A percentile compares a stretch with the other conserved stretches of the same genome.
These are phyloP conservation scores for Equus quagga DNA, from an alignment of 2,113 vertebrate genomes.

Conservation along the genomic window DNA sequence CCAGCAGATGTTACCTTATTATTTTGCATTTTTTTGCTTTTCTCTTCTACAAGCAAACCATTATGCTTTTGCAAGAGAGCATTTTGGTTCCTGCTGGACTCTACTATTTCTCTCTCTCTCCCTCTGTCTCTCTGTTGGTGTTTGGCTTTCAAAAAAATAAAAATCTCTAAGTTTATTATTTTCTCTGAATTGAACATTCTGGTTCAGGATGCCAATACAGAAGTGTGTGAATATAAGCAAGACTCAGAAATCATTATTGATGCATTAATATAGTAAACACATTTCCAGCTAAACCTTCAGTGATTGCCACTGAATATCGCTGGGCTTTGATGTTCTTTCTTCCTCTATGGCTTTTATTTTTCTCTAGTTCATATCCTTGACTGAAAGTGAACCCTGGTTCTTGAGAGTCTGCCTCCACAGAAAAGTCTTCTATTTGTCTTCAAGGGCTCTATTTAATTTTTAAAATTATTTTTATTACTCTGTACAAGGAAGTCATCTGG, in stretches of 20 bases:
- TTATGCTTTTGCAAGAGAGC: background rate
- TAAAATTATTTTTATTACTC: conserved; percentile 67
- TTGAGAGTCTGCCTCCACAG: background rate
- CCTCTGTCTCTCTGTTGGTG: background rate
- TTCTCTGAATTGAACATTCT: conserved; percentile 39
- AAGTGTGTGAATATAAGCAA: background rate
- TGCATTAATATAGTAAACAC: background rate
- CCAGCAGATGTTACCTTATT: background rate
- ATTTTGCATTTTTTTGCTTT: background rate
- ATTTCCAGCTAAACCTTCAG: background rate
- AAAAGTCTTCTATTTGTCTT: conserved; percentile 16
- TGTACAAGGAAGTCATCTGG: background rate
- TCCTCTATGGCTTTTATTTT: background rate
- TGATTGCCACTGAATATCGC: background rate
- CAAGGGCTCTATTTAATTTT: conserved; percentile 61
- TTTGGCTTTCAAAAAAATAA: conserved; percentile 42
- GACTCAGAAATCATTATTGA: background rate
- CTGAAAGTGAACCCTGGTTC: background rate
- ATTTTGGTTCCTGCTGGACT: background rate
- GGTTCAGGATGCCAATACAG: background rate
- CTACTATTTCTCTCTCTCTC: background rate
- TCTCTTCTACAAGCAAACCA: background rate
- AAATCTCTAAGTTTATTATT: background rate
- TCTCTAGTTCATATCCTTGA: background rate
- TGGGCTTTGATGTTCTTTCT: background rate